Evolutionary conservation across 1,140 invertebrate species (phyloP).

Genomic region (Physella acuta): DNA sequence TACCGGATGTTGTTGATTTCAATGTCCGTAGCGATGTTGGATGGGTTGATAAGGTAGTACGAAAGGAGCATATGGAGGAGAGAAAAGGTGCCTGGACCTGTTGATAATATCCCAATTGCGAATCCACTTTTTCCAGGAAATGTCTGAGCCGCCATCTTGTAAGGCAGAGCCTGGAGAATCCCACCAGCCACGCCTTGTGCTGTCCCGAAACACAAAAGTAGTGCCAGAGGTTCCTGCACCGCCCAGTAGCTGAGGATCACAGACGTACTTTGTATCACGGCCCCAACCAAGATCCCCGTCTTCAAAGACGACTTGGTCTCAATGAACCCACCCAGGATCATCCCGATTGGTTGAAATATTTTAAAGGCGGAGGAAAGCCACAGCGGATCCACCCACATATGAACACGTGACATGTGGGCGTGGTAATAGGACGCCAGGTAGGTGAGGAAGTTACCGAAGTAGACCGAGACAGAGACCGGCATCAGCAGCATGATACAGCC

Average conservation of each 20-base stretch:
- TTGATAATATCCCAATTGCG: background rate
- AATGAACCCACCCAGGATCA: background rate
- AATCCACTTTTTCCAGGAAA: background rate
- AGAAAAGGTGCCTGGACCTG: background rate
- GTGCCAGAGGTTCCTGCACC: background rate
- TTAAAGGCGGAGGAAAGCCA: background rate
- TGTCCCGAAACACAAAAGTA: background rate
- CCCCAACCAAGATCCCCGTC: background rate
- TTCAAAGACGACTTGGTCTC: background rate
- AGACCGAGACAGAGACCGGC: background rate
- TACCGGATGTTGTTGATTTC: background rate
- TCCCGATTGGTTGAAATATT: background rate
- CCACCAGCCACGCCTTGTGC: background rate
- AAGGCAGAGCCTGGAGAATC: background rate
- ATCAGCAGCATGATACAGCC: background rate
- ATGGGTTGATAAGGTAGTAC: background rate
- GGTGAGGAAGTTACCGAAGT: background rate
- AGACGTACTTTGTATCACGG: background rate
- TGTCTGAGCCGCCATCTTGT: background rate
- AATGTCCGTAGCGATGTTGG: background rate
- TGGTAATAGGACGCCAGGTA: background rate
- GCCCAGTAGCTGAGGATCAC: background rate
- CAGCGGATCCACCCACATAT: background rate
- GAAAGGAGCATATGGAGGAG: background rate
- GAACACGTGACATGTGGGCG: background rate